These are phyloP conservation scores for Limanda limanda DNA, from an alignment of 2,113 vertebrate genomes.

Conservation along the genomic window DNA sequence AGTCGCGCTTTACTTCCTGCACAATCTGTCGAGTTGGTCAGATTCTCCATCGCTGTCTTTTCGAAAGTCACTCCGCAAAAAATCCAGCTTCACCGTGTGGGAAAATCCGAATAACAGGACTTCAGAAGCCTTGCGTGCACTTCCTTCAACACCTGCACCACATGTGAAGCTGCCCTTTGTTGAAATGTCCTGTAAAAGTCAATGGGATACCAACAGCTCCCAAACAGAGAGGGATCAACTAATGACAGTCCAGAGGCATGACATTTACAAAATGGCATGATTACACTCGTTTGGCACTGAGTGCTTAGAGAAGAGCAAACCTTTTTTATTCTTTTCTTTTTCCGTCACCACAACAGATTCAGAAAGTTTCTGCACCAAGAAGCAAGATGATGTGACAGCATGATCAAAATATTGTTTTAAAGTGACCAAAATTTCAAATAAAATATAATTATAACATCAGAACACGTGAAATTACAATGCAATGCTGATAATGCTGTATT, in stretches of 20 bases:
- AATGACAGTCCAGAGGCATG: constrained; percentile 41
- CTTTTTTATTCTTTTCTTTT: background rate
- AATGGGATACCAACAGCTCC: constrained; percentile 42
- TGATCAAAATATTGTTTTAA: background rate
- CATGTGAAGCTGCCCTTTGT: constrained; percentile 57
- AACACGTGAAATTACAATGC: too few species aligned
- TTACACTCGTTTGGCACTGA: constrained; percentile 5
- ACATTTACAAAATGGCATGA: constrained; percentile 62
- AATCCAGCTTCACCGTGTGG: background rate
- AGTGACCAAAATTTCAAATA: background rate
- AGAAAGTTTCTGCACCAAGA: too few species aligned
- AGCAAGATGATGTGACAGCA: background rate
- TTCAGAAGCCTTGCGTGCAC: background rate
- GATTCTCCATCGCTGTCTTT: too few species aligned
- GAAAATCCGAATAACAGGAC: constrained; percentile 11
- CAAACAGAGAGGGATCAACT: constrained; percentile 50
- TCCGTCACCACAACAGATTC: background rate
- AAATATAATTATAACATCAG: background rate
- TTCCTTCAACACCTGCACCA: constrained; percentile 39
- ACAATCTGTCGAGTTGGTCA: too few species aligned
- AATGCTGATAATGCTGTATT: too few species aligned
- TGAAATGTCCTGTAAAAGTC: constrained; percentile 59
- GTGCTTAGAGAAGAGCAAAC: too few species aligned
- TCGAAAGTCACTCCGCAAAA: too few species aligned
- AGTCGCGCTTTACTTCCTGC: background rate